A percentile compares a stretch with the other conserved stretches of the same genome.
Conservation (phyloP, 2,797 vertebrate species). For the Chaenodraco wilsoni region DNA sequence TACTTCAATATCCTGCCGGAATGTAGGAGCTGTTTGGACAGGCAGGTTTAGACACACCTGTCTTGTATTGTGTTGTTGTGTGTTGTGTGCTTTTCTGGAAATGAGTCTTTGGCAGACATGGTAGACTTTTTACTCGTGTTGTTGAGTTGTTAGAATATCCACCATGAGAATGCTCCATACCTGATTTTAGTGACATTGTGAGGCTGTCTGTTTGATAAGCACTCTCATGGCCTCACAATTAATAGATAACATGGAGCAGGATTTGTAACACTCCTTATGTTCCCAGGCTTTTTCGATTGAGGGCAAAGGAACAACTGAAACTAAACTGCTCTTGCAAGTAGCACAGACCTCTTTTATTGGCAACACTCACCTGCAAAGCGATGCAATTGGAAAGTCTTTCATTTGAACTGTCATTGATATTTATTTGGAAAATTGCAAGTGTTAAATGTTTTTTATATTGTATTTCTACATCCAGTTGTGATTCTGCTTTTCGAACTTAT, state of each 20-base stretch:
- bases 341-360: background rate
- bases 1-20: background rate
- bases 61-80: background rate
- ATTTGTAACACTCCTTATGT: conserved; percentile 5
- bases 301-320: background rate
- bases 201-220: conserved; percentile 5
- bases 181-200: background rate
- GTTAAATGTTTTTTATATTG: background rate
- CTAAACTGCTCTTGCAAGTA: background rate
- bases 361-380: background rate
- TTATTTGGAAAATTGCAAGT: background rate
- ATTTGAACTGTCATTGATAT: background rate
- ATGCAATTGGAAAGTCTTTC: background rate
- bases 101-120: background rate
- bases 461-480: background rate
- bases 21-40: conserved; percentile 28
- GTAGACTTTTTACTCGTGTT: background rate
- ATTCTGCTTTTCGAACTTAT: background rate
- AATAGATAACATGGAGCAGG: background rate
- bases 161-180: background rate
- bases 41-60: background rate
- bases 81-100: background rate
- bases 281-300: background rate
- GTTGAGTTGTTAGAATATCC: background rate
- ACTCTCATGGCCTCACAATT: background rate